These are phyloP conservation scores for Alloplasta piceator DNA, from an alignment of 2,888 invertebrate genomes.

Conservation along the genomic window DNA sequence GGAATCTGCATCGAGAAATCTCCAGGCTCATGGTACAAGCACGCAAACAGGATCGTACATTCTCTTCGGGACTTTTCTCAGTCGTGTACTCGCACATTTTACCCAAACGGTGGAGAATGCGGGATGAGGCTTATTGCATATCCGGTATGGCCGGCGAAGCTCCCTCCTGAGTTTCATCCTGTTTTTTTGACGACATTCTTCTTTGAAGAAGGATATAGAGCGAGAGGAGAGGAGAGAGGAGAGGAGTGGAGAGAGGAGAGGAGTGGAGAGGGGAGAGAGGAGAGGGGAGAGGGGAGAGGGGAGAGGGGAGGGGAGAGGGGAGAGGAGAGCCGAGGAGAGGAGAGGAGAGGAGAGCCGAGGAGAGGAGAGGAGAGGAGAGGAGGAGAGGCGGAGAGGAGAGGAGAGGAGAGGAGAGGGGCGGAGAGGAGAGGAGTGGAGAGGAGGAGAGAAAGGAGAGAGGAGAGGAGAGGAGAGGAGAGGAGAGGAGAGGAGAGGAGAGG, in stretches of 20 bases:
- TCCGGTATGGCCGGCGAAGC: constrained; percentile 9
- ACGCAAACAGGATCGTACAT: constrained; percentile 20
- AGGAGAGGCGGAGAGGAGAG: neutral
- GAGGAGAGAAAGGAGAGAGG: neutral
- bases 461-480: neutral
- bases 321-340: neutral
- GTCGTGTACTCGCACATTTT: constrained; percentile 1
- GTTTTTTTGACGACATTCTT: constrained; percentile 1
- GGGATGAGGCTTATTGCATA: constrained; percentile 4
- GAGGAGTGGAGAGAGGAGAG: neutral
- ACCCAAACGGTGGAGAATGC: neutral
- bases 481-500: neutral
- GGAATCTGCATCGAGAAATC: constrained; percentile 12
- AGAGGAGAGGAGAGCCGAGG: neutral
- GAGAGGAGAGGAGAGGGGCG: neutral
- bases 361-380: neutral
- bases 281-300: neutral
- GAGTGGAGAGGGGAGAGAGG: neutral
- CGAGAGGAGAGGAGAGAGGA: neutral
- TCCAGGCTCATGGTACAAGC: neutral
- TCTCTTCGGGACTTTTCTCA: neutral
- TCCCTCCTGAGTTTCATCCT: constrained; percentile 29
- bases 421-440: neutral
- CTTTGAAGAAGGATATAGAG: neutral
- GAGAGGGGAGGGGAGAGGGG: neutral